phyloP scores from a whole-genome alignment of 2,888 invertebrate genomes.

The Herminia tarsipennalis region DNA sequence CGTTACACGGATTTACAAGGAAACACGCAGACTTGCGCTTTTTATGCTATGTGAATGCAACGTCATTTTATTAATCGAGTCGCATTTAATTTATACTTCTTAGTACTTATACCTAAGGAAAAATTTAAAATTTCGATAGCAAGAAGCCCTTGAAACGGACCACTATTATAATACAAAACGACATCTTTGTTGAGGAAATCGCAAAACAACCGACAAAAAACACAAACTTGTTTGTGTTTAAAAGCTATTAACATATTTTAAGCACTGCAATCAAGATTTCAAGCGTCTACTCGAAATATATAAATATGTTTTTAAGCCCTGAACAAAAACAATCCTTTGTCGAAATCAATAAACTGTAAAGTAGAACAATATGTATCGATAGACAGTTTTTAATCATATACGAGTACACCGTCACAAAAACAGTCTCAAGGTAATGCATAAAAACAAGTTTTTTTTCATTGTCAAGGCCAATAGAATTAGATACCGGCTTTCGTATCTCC shows the following conservation, averaged over 20 bases:
- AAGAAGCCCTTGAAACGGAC: slow-evolving; percentile 27
- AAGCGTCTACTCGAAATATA: neutral
- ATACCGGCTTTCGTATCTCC: slow-evolving; percentile 75
- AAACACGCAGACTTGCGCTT: slow-evolving; percentile 36
- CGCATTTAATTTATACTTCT: neutral
- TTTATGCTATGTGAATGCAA: slow-evolving; percentile 34
- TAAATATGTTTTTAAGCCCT: no score
- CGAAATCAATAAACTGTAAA: slow-evolving; percentile 31
- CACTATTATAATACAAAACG: slow-evolving; percentile 15
- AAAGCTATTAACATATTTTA: slow-evolving; percentile 26
- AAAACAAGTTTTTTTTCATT: slow-evolving; percentile 78
- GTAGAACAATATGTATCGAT: slow-evolving; percentile 39
- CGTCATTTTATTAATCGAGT: slow-evolving; percentile 26
- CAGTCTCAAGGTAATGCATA: slow-evolving; percentile 67
- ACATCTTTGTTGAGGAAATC: slow-evolving; percentile 24
- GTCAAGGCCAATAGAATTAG: slow-evolving; percentile 83
- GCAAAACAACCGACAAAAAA: slow-evolving; percentile 27
- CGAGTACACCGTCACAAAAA: no score
- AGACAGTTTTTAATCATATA: slow-evolving; percentile 49
- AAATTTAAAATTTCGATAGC: no score
- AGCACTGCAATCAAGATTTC: slow-evolving; percentile 19
- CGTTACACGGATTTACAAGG: slow-evolving; percentile 50
- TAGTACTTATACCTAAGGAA: neutral
- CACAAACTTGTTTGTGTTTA: slow-evolving; percentile 28
- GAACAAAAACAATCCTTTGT: slow-evolving; percentile 15